Base-by-base conservation (phyloP, 2,797 vertebrate species). In the Clarias laeviceps region DNA sequence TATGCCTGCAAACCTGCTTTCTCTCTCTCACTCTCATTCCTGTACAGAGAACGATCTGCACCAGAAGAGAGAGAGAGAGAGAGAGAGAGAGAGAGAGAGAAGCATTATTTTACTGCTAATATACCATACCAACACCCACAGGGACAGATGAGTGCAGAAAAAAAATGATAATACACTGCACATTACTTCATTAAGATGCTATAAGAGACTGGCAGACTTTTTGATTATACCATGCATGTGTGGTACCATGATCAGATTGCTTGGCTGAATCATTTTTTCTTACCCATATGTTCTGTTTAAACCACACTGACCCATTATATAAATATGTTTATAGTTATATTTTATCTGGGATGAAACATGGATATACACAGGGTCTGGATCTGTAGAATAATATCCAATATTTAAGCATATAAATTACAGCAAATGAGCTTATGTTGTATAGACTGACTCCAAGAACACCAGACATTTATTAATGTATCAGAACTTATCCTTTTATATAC, bases 51-150 rank as follows among this genome's bases (percentile, higher is more conserved):
- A 68, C 57, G 50, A 76, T 77, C 57, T 72, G 82, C 82, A 65
- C 82, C 50, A 34, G 78, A 82, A 86, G 78, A 73, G 69, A 74
- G 62, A 64, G 45, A 50, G 45, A 50, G 45, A 50, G 45, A 50
- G 69, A 64, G 45, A 45, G 45, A 37, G 37, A 54, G 50, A 54
- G 50, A 87, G 78, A 82, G 76, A 80, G 54, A 65, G 82, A 34
- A 29, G 80, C 62, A 84, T 81, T 86, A 83, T 87, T 86, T 85
- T 85, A 80, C 79, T 61, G 66, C 82, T 88, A 87, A 90, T 87
- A 85, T 64, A 70, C 84, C 61, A 80, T 65, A 81, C 62, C 79
- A 80, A 80, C 62, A 84, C 88, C 87, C 84, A 76, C 86, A 61
- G 87, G 86, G 89, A 86, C 22, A 69, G 56, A 85, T 82, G 70